Base-by-base conservation (phyloP, 2,888 invertebrate genomes). In the Cetonia aurata region DNA sequence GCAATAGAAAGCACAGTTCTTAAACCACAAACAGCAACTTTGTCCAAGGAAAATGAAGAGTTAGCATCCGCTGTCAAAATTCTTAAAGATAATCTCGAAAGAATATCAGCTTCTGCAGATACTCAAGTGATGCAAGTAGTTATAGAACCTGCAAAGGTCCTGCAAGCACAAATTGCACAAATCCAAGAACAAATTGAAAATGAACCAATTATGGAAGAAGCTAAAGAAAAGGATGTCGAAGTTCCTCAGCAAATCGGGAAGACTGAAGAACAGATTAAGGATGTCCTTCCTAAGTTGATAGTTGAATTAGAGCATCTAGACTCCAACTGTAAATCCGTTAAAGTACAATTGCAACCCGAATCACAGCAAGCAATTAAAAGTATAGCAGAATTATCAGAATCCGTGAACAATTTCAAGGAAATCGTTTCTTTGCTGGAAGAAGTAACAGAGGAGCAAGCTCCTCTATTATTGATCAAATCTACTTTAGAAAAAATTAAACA, bases 131-230 rank as follows among this genome's bases (percentile, higher is more conserved):
- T 60, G 48, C 48, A 65, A 50, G n/a, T 65, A 42, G 17, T 65
- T 31, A 10, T 50, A 8, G 48, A 46, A 46, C 25, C 69, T 41
- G 15, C 62, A 31, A 15, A 44, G 6, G 60, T 42, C 8, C 44
- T 69, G 48, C 41, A 60, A 31, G 69, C 44, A 13, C 41, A 69
- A 53, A 25, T 69, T 60, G 19, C 50, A 31, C 50, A 62, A 62
- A 60, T 69, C 1, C 42, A 69, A 44, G 56, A 56, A n/a, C 37
- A 56, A 37, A 33, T 56, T 9, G 37, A 55, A 31, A 12, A n/a
- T 31, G 19, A 37, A 55, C 10, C 13, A 6, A 9, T 9, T 46
- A n/a, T 17, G 25, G 60, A 60, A 59, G 8, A n/a, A 41, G 42
- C 19, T 42, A 3, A 3, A 59, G 56, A 56, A 37, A 1, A n/a